Conservation (phyloP, 2,113 vertebrate genomes). For the Bucco capensis region DNA sequence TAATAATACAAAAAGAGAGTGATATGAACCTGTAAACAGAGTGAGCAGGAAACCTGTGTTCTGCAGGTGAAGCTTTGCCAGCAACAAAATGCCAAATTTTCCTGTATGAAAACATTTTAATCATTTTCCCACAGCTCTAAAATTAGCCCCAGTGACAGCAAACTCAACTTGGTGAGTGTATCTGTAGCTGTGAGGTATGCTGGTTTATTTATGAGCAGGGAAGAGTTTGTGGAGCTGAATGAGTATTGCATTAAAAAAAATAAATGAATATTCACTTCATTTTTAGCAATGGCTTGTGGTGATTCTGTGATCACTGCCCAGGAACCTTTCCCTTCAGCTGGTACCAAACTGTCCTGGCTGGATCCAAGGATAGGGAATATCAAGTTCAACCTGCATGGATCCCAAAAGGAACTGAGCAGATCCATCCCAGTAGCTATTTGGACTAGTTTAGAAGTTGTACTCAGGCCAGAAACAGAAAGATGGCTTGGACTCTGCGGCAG, state of each 20-base stretch:
- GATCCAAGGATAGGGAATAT: background rate
- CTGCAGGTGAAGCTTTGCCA: background rate
- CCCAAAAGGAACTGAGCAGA: background rate
- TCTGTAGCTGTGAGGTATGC: conserved; percentile 38
- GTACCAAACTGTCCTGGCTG: background rate
- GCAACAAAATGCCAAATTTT: too few relatives aligned
- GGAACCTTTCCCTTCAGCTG: conserved; percentile 6
- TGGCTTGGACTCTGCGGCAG: background rate
- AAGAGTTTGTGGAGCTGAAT: conserved; percentile 59
- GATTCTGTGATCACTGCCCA: background rate
- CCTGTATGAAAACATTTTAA: conserved; percentile 60
- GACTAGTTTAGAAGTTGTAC: background rate
- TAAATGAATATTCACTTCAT: conserved; percentile 42
- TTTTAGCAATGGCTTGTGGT: conserved; percentile 12
- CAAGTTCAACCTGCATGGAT: background rate
- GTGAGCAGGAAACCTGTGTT: background rate
- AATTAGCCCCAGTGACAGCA: conserved; percentile 46
- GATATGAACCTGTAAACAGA: background rate
- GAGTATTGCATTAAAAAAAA: conserved; percentile 1
- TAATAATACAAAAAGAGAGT: background rate
- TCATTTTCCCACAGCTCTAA: conserved; percentile 37
- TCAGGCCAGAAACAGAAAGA: background rate
- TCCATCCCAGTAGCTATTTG: background rate
- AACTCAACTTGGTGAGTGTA: conserved; percentile 48
- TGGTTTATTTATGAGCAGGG: conserved; percentile 65